Conservation (phyloP, 2,888 invertebrate species). For the Nomada hirtipes region DNA sequence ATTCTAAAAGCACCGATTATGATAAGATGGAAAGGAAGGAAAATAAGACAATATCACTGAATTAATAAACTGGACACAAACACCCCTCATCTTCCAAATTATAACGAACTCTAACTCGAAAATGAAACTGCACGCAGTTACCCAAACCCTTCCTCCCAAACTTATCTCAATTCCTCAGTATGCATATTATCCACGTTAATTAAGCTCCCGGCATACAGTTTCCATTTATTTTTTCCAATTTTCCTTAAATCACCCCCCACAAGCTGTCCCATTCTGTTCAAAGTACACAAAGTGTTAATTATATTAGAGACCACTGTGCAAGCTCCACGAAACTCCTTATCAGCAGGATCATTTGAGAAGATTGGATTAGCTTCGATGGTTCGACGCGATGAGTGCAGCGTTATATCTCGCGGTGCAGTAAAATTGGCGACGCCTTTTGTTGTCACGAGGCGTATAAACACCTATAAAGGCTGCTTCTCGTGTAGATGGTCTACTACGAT, state of each 20-base stretch:
- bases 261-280: not conserved
- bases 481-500: constrained; percentile 72
- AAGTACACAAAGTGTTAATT: constrained; percentile 22
- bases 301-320: not conserved
- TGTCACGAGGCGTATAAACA: constrained; percentile 61
- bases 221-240: not conserved
- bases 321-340: constrained; percentile 33
- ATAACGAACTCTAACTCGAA: too few species aligned
- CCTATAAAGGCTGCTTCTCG: constrained; percentile 54
- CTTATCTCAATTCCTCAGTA: too few species aligned
- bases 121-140: too few species aligned
- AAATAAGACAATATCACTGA: too few species aligned
- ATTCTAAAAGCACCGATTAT: too few species aligned
- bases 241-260: not conserved
- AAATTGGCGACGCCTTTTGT: constrained; percentile 62
- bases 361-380: constrained; percentile 46
- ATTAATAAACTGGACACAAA: too few species aligned
- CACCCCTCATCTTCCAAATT: too few species aligned
- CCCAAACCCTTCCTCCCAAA: too few species aligned
- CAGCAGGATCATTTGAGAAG: constrained; percentile 5
- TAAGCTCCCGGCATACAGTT: not conserved
- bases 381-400: constrained; percentile 36
- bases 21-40: too few species aligned
- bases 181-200: not conserved
- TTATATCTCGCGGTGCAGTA: constrained; percentile 48